Conservation (phyloP, 1,140 invertebrate species). For the Drosophila serrata region DNA sequence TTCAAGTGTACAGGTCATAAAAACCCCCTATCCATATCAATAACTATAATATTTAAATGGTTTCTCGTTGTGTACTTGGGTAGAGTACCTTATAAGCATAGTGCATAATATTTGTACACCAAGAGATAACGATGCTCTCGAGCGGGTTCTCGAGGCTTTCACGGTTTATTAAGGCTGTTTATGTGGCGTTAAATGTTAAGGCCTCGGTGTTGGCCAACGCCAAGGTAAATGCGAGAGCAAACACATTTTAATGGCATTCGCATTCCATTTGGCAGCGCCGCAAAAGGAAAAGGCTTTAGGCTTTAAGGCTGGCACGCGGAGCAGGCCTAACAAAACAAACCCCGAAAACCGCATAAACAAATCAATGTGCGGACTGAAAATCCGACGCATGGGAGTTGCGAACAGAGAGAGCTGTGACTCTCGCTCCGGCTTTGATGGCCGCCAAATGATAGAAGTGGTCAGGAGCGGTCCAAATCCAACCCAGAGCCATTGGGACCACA, state of each 20-base stretch:
- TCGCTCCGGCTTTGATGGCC: conserved; percentile 68
- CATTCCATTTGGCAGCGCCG: conserved; percentile 59
- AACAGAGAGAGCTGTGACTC: conserved; percentile 9
- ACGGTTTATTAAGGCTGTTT: conserved; percentile 76
- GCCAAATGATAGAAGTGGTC: conserved; percentile 75
- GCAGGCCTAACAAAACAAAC: conserved; percentile 76
- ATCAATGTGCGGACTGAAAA: conserved; percentile 61
- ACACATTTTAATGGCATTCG: conserved; percentile 82
- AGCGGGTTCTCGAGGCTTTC: conserved; percentile 43
- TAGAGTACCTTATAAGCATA: conserved; percentile 9
- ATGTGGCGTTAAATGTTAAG: conserved; percentile 79
- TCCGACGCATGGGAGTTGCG: conserved; percentile 60
- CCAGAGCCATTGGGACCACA: conserved; percentile 50
- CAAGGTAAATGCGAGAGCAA: conserved; percentile 81
- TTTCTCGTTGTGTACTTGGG: conserved; percentile 1
- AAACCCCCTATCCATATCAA: neutral
- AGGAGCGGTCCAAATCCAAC: conserved; percentile 16
- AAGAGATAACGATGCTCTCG: conserved; percentile 43
- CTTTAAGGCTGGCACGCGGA: conserved; percentile 35
- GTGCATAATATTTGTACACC: conserved; percentile 19
- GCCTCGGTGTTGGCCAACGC: conserved; percentile 22
- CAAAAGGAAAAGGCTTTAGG: conserved; percentile 36
- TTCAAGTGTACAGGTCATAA: neutral
- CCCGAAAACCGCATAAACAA: conserved; percentile 74
- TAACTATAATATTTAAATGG: neutral